Percentiles rank a stretch among this genome's conserved stretches.
phyloP scores from a whole-genome alignment of 2,888 invertebrate genomes.

The Caenorhabditis doughertyi region DNA sequence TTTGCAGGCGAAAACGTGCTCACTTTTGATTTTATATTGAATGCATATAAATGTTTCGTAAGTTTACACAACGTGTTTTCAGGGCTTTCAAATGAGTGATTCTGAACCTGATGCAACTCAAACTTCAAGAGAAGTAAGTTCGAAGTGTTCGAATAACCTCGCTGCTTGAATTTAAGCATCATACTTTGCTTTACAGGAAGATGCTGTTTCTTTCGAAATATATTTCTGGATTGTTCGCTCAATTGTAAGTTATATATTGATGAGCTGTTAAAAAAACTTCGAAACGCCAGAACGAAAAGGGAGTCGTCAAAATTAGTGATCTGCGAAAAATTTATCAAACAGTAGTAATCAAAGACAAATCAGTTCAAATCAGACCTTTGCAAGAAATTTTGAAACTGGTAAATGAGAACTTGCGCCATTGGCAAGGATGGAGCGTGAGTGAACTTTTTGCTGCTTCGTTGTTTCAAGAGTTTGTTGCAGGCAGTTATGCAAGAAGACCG shows the following conservation, averaged over 20 bases:
- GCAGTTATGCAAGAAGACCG: slow-evolving; percentile 43
- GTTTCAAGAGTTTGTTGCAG: slow-evolving; percentile 7
- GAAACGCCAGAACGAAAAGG: slow-evolving; percentile 46
- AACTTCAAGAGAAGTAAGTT: slow-evolving; percentile 51
- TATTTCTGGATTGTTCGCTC: slow-evolving; percentile 39
- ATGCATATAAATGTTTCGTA: no score
- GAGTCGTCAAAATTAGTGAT: slow-evolving; percentile 47
- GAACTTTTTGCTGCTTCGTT: not conserved
- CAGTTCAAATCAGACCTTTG: slow-evolving; percentile 27
- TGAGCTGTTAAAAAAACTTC: not conserved
- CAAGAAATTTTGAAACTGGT: slow-evolving; percentile 18
- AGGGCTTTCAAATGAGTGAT: slow-evolving; percentile 31
- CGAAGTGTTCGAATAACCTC: not conserved
- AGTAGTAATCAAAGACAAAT: slow-evolving; percentile 24
- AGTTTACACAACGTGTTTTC: not conserved
- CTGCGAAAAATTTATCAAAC: slow-evolving; percentile 42
- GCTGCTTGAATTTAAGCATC: not conserved
- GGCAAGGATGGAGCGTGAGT: slow-evolving; percentile 51
- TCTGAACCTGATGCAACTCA: slow-evolving; percentile 11
- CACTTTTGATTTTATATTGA: no score
- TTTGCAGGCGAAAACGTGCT: no score
- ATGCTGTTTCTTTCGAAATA: slow-evolving; percentile 41
- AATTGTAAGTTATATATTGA: slow-evolving; percentile 25
- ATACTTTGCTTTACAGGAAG: slow-evolving; percentile 42
- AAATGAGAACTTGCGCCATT: slow-evolving; percentile 41